A percentile compares a stretch with the other conserved stretches of the same genome.
Evolutionary conservation across 1,140 invertebrate genomes (phyloP).

Genomic region (Homarus americanus): DNA sequence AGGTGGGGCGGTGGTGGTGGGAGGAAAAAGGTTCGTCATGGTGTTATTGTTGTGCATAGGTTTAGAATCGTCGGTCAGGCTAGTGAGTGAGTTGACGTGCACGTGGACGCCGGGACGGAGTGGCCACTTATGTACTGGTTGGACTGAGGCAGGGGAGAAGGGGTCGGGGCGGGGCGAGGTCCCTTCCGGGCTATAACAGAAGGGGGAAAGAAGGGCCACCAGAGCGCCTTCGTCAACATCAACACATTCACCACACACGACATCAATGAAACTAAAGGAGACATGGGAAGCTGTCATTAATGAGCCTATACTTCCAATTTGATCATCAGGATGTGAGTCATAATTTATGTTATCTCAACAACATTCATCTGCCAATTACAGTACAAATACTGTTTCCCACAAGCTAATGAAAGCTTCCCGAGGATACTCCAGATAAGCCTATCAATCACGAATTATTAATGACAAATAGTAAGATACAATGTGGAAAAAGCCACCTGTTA

Average conservation of each 20-base stretch:
- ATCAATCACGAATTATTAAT: constrained; percentile 34
- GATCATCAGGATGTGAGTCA: too few relatives aligned
- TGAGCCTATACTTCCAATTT: too few relatives aligned
- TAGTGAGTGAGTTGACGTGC: constrained; percentile 82
- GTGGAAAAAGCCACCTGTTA: constrained; percentile 61
- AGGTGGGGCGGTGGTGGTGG: constrained; percentile 18
- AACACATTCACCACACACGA: constrained; percentile 61
- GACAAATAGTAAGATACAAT: constrained; percentile 42
- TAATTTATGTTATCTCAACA: too few relatives aligned
- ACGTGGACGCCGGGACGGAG: constrained; percentile 91
- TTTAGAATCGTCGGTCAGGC: constrained; percentile 81
- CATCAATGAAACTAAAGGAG: constrained; percentile 47
- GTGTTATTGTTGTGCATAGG: constrained; percentile 79
- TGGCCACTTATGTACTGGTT: constrained; percentile 86
- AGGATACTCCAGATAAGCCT: background rate
- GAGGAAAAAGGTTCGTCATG: constrained; percentile 75
- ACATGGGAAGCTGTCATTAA: background rate
- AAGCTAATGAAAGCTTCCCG: background rate
- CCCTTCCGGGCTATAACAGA: constrained; percentile 68
- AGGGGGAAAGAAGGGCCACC: constrained; percentile 57
- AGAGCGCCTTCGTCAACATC: constrained; percentile 54
- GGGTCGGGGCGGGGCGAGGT: constrained; percentile 52
- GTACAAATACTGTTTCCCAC: background rate
- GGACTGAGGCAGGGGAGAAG: constrained; percentile 66
- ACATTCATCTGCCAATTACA: too few relatives aligned